Percentiles rank a stretch among this genome's conserved stretches.
These are phyloP conservation scores for Trichonephila clavipes DNA, from an alignment of 1,140 invertebrate species.

Conservation along the genomic window DNA sequence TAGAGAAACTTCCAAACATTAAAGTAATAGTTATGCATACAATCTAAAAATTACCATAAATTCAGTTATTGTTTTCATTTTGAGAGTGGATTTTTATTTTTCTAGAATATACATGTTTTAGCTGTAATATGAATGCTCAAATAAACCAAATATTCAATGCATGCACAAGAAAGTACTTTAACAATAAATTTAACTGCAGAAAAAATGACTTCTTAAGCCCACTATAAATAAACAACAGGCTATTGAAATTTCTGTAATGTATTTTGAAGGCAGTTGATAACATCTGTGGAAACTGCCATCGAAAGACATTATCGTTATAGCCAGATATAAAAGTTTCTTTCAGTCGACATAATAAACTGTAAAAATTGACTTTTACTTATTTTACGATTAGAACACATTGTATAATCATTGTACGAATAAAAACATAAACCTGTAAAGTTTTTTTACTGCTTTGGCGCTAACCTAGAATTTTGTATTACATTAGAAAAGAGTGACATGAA, in stretches of 20 bases:
- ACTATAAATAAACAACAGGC: slow-evolving; percentile 8
- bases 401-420: neutral
- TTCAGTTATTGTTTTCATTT: neutral
- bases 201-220: neutral
- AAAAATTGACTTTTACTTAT: slow-evolving; percentile 19
- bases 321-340: slow-evolving; percentile 2
- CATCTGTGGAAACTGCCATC: slow-evolving; percentile 4
- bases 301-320: slow-evolving; percentile 10
- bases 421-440: neutral
- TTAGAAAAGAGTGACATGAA: too few species aligned
- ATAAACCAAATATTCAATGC: neutral
- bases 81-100: neutral
- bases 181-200: neutral
- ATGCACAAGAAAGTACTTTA: neutral
- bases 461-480: too few species aligned
- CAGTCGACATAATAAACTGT: neutral
- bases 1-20: neutral
- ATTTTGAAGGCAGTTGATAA: slow-evolving; percentile 23
- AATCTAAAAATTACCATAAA: neutral
- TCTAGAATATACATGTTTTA: neutral
- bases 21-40: neutral
- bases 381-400: neutral
- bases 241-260: neutral
- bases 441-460: too few species aligned
- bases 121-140: neutral